Percentiles rank a stretch among this genome's conserved stretches.
Evolutionary conservation across 1,140 invertebrate species (phyloP).

Genomic region (Trachymyrmex septentrionalis): DNA sequence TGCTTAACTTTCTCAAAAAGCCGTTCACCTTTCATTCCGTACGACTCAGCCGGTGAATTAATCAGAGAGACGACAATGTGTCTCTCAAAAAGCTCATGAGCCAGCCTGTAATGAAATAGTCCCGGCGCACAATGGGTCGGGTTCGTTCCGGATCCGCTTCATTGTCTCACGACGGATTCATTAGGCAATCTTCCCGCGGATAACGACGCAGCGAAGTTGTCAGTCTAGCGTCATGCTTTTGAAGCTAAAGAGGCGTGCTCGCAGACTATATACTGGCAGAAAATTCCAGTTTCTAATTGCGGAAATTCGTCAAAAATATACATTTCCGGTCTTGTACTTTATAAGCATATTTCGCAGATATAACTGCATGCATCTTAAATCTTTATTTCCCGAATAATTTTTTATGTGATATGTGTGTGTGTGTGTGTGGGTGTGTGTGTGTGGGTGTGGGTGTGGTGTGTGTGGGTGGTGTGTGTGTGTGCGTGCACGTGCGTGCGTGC

Average conservation of each 20-base stretch:
- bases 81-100: conserved; percentile 64
- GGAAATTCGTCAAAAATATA: conserved; percentile 25
- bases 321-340: conserved; percentile 1
- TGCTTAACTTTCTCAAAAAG: conserved; percentile 41
- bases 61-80: conserved; percentile 67
- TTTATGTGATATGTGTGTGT: background rate
- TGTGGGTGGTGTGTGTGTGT: too few species aligned
- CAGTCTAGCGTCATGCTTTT: conserved; percentile 48
- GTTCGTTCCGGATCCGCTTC: conserved; percentile 40
- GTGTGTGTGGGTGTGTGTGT: too few species aligned
- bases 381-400: background rate
- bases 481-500: too few species aligned
- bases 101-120: conserved; percentile 74
- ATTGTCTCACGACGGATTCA: conserved; percentile 74
- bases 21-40: background rate
- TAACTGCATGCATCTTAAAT: background rate
- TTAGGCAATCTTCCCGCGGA: conserved; percentile 69
- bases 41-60: conserved; percentile 65
- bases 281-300: conserved; percentile 41
- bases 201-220: conserved; percentile 50
- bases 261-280: background rate
- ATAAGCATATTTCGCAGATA: background rate
- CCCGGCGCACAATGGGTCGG: conserved; percentile 59
- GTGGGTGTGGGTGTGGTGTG: too few species aligned
- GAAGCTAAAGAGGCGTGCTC: conserved; percentile 18